Conservation (phyloP, 2,888 invertebrate genomes). For the Epinotia nisella region DNA sequence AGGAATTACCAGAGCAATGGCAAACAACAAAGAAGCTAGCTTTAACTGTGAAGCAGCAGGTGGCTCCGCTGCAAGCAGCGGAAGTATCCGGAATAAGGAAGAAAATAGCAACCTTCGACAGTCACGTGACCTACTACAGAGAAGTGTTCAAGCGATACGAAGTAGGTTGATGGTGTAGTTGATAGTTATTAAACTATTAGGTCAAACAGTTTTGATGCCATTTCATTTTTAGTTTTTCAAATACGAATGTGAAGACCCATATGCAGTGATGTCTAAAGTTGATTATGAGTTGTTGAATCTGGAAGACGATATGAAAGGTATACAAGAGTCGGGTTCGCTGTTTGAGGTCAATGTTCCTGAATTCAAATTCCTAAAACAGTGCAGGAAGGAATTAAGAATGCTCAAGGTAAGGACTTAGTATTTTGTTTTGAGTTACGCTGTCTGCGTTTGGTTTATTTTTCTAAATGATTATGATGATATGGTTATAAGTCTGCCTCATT, state of each 20-base stretch:
- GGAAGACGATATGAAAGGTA: constrained; percentile 93
- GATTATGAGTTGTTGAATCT: constrained; percentile 91
- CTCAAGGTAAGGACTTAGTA: constrained; percentile 86
- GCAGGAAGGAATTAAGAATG: constrained; percentile 95
- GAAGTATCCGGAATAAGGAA: constrained; percentile 96
- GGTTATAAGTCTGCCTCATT: too few species aligned
- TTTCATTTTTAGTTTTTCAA: constrained; percentile 85
- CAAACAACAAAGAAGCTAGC: constrained; percentile 96
- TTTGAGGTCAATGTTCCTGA: constrained; percentile 98
- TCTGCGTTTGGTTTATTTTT: not conserved
- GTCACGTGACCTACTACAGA: constrained; percentile 92
- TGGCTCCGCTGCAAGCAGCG: constrained; percentile 96
- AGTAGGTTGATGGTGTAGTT: constrained; percentile 51
- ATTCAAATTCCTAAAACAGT: constrained; percentile 96
- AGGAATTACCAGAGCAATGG: constrained; percentile 98
- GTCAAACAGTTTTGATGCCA: not conserved
- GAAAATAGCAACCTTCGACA: constrained; percentile 93
- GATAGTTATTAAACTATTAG: not conserved
- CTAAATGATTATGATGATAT: too few species aligned
- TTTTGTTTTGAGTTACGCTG: not conserved
- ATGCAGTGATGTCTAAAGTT: constrained; percentile 90
- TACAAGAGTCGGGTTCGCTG: constrained; percentile 95
- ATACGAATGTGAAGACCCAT: constrained; percentile 90
- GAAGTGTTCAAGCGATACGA: constrained; percentile 93
- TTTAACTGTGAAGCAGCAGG: constrained; percentile 95